Evolutionary conservation across 2,888 invertebrate species (phyloP).

Genomic region (Heliconius hortense): DNA sequence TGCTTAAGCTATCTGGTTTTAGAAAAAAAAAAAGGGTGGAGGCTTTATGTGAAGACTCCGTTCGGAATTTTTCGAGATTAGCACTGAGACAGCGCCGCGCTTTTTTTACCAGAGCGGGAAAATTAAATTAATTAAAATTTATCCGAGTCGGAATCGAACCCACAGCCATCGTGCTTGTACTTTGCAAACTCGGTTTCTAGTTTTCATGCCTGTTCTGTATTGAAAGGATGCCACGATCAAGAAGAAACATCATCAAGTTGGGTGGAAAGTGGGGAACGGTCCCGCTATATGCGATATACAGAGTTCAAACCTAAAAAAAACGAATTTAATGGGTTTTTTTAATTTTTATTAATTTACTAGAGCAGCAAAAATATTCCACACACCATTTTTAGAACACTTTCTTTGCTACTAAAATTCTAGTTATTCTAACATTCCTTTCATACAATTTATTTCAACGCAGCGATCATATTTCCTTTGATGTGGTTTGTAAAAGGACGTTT

Average conservation of each 20-base stretch:
- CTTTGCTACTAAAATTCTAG: constrained; percentile 4
- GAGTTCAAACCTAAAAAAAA: neutral
- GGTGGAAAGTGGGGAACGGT: neutral
- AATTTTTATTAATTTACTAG: too few species aligned
- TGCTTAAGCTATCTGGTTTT: neutral
- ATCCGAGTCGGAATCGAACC: neutral
- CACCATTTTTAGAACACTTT: neutral
- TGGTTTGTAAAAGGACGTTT: constrained; percentile 22
- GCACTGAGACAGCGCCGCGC: neutral
- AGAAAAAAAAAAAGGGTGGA: neutral
- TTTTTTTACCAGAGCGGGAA: neutral
- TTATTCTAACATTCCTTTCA: constrained; percentile 6
- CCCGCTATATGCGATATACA: neutral
- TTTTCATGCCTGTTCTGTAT: too few species aligned
- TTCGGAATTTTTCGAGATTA: neutral
- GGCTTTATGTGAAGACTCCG: neutral
- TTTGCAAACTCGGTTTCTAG: too few species aligned
- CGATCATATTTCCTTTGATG: constrained; percentile 25
- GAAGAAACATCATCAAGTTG: neutral
- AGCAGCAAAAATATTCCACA: neutral
- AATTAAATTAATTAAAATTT: neutral
- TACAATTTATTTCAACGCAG: constrained; percentile 17
- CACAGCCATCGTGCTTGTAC: too few species aligned
- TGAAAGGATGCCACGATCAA: neutral
- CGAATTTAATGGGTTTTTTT: too few species aligned